Base-by-base conservation (phyloP, 2,888 invertebrate species). In the Caenorhabditis sp. region DNA sequence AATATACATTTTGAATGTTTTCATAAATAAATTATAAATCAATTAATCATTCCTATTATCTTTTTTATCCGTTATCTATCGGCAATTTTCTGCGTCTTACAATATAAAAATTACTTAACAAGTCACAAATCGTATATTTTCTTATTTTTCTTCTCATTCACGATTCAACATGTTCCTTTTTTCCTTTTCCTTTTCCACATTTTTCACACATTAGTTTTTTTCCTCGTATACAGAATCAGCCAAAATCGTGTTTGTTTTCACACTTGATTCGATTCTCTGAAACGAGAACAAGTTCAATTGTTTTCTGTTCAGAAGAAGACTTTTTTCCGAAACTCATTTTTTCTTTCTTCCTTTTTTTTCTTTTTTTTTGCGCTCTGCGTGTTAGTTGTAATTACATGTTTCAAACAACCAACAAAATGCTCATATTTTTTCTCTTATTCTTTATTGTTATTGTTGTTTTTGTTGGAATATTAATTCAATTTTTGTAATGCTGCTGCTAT, bases 381-480 rank as follows among this genome's bases (percentile, higher is more conserved):
- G 31, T 31, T 43, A 14, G 12, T 17, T 17, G 43, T 43, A 43
- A 43, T 43, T 43, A 43, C 43, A 43, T 43, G 43, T 43, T 43
- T 43, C 43, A 17, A 43, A 17, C 43, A 43, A 43, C 43, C 43
- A 43, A 43, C 43, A 43, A 43, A 43, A 43, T 43, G 43, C 43
- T 43, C 43, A 43, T 31, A 31, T 31, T 31, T 31, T 31, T 31
- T 31, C 10, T 31, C 31, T 31, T 31, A 31, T 31, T 7, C 31
- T 10, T 31, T 10, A 12, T 43, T 14, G 5, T 43, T 43, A 17
- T 17, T 17, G 43, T 17, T 17, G 62, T 20, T 49, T 66, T 10
- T 62, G 64, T 36, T 58, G 70, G 38, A 64, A 70, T 58, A 61
- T 64, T 20, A 70, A 58, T 52, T 54, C 65, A 31, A 61, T 70